A percentile compares a stretch with the other conserved stretches of the same genome.
Evolutionary conservation across 1,140 invertebrate species (phyloP).

Genomic region (Drosophila littoralis): DNA sequence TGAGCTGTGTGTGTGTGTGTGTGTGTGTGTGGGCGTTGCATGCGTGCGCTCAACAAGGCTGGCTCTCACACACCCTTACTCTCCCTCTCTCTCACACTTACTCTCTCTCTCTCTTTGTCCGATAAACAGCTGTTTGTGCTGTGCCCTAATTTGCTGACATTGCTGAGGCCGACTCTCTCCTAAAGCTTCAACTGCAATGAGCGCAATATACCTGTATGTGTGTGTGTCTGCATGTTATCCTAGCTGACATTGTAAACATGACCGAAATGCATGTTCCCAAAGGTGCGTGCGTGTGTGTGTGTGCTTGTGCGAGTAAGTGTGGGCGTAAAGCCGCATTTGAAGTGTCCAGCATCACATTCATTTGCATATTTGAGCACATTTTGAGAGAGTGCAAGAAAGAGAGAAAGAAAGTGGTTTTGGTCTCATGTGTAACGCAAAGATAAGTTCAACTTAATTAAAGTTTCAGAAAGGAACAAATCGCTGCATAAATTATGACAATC

Average conservation of each 20-base stretch:
- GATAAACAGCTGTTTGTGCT: constrained; percentile 65
- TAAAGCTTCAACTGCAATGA: constrained; percentile 41
- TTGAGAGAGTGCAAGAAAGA: constrained; percentile 41
- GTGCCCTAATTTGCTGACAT: constrained; percentile 70
- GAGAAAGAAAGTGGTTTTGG: constrained; percentile 21
- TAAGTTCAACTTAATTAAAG: constrained; percentile 81
- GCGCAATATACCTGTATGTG: constrained; percentile 38
- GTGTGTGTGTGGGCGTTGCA: constrained; percentile 46
- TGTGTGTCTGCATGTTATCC: constrained; percentile 62
- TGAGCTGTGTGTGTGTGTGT: constrained; percentile 39
- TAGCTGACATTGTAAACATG: constrained; percentile 81
- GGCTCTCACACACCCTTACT: constrained; percentile 2
- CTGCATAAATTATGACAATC: constrained; percentile 73
- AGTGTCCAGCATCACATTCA: constrained; percentile 69
- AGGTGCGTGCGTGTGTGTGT: constrained; percentile 48
- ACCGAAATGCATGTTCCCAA: constrained; percentile 77
- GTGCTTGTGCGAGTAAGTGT: constrained; percentile 15
- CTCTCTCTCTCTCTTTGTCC: constrained; percentile 1
- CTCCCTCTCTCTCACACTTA: constrained; percentile 37
- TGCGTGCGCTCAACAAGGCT: constrained; percentile 7
- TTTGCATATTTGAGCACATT: constrained; percentile 76
- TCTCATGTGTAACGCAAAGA: constrained; percentile 78
- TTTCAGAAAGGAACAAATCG: constrained; percentile 69
- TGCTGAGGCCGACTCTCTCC: constrained; percentile 50
- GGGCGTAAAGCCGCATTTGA: constrained; percentile 75